Percentiles rank a stretch among this genome's conserved stretches.
phyloP scores from a whole-genome alignment of 1,140 invertebrate genomes.

The Drosophila varians region DNA sequence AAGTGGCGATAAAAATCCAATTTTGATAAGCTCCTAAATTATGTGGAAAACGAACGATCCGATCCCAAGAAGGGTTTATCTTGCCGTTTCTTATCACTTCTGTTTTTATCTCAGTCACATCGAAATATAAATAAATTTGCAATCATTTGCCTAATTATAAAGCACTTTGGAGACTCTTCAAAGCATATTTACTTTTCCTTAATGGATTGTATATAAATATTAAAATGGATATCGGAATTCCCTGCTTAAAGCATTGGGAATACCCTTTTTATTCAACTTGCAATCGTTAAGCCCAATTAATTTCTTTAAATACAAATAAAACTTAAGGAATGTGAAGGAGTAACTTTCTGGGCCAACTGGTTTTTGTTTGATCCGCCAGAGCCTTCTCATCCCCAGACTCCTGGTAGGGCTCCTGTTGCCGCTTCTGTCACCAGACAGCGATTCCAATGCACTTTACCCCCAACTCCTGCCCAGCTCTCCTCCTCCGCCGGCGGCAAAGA shows the following conservation, averaged over 20 bases:
- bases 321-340: background rate
- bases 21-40: slow-evolving; percentile 70
- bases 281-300: background rate
- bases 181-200: slow-evolving; percentile 48
- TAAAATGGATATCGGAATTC: background rate
- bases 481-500: slow-evolving; percentile 13
- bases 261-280: background rate
- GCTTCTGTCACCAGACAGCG: slow-evolving; percentile 51
- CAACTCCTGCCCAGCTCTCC: background rate
- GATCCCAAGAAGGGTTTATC: slow-evolving; percentile 35
- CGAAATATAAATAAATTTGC: slow-evolving; percentile 45
- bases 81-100: slow-evolving; percentile 30
- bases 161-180: slow-evolving; percentile 42
- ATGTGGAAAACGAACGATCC: slow-evolving; percentile 48
- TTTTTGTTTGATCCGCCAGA: background rate
- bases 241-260: too few species aligned
- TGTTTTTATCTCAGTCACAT: slow-evolving; percentile 47
- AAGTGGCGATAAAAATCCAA: slow-evolving; percentile 56
- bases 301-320: background rate
- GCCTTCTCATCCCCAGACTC: slow-evolving; percentile 2
- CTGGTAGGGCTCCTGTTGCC: slow-evolving; percentile 22
- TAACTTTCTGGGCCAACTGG: slow-evolving; percentile 13
- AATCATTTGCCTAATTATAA: slow-evolving; percentile 67
- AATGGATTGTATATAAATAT: slow-evolving; percentile 7
- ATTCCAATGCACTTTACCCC: slow-evolving; percentile 33